phyloP scores from a whole-genome alignment of 1,140 invertebrate species.

The Hylaeus volcanicus region DNA sequence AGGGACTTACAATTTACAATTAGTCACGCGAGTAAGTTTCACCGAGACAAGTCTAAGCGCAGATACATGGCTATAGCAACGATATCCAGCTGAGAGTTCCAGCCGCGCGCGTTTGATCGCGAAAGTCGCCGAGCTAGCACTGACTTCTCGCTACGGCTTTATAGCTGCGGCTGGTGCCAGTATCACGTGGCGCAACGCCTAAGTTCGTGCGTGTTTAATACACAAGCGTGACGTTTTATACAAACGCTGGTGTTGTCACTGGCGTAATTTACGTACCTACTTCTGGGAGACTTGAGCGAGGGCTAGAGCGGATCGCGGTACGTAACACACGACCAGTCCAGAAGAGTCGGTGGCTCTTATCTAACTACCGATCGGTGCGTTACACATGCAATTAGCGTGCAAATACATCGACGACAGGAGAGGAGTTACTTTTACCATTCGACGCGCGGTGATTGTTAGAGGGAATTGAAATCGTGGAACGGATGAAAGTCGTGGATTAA shows the following conservation, averaged over 20 bases:
- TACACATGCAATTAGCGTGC: conserved; percentile 10
- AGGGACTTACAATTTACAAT: not conserved
- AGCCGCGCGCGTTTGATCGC: conserved; percentile 45
- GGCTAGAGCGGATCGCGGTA: not conserved
- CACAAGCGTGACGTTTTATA: conserved; percentile 3
- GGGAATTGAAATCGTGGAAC: not conserved
- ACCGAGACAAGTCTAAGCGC: conserved; percentile 8
- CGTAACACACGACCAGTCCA: not conserved
- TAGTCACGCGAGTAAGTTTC: conserved; percentile 33
- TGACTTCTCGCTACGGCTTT: conserved; percentile 23
- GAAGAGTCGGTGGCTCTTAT: not conserved
- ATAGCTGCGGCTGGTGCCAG: not conserved
- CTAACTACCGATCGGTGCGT: not conserved
- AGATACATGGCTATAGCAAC: not conserved
- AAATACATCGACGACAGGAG: not conserved
- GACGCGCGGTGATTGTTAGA: not conserved
- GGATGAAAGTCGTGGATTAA: not conserved
- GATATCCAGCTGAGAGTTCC: conserved; percentile 6
- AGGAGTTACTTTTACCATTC: not conserved
- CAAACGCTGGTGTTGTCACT: conserved; percentile 4
- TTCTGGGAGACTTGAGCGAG: not conserved
- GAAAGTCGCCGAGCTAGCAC: conserved; percentile 40
- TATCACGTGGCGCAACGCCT: conserved; percentile 30
- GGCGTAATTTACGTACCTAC: not conserved
- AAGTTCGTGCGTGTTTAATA: conserved; percentile 5